phyloP scores from a whole-genome alignment of 2,888 invertebrate species.

The Leucozona laternaria region DNA sequence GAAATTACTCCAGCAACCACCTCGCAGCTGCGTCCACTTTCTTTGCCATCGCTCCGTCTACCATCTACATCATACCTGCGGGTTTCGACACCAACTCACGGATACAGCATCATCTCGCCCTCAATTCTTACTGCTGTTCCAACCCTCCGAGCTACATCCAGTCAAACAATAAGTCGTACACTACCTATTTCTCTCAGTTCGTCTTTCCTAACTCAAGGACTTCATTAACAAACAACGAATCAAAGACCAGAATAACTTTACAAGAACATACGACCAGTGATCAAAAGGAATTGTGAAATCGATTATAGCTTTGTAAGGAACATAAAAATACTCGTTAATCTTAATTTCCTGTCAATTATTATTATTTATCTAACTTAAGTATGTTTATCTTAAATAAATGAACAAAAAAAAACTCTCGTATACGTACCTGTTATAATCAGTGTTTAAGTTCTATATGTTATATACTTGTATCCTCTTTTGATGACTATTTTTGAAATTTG shows the following conservation, averaged over 20 bases:
- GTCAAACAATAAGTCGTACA: constrained; percentile 75
- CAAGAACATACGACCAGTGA: constrained; percentile 66
- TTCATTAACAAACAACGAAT: constrained; percentile 38
- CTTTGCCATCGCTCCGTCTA: constrained; percentile 77
- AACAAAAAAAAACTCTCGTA: constrained; percentile 36
- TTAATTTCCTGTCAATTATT: constrained; percentile 51
- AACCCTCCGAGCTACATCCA: constrained; percentile 68
- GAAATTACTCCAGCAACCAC: constrained; percentile 72
- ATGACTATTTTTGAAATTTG: constrained; percentile 25
- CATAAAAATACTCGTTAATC: constrained; percentile 28
- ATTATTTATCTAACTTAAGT: constrained; percentile 26
- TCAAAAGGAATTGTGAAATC: constrained; percentile 48
- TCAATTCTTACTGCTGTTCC: constrained; percentile 79
- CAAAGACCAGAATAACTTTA: neutral
- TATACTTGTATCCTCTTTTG: constrained; percentile 21
- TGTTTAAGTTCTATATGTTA: constrained; percentile 60
- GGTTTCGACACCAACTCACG: constrained; percentile 79
- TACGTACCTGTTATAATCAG: constrained; percentile 60
- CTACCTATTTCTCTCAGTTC: constrained; percentile 80
- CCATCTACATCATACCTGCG: constrained; percentile 81
- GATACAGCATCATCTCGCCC: constrained; percentile 81
- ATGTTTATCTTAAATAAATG: constrained; percentile 34
- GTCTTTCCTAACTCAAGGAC: constrained; percentile 77
- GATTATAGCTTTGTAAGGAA: constrained; percentile 37
- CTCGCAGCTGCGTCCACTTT: constrained; percentile 64